Percentiles rank a stretch among this genome's conserved stretches.
Conservation (phyloP, 1,140 invertebrate species). For the Tetragnatha versicolor region DNA sequence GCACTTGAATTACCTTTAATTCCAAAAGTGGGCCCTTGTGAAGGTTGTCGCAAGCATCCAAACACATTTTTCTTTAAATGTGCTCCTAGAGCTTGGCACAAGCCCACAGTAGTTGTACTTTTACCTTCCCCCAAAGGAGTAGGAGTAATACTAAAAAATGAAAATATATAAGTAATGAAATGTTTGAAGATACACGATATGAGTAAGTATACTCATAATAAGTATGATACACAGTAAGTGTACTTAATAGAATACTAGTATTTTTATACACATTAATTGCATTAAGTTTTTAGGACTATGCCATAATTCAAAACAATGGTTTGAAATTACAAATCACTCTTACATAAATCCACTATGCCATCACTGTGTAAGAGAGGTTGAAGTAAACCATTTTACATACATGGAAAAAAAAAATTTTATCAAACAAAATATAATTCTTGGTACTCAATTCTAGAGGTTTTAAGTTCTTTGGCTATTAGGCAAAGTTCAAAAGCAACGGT, state of each 20-base stretch:
- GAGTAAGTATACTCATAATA: not conserved
- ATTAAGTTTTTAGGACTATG: not conserved
- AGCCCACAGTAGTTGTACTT: constrained; percentile 89
- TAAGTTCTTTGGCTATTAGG: too few relatives aligned
- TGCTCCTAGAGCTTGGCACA: constrained; percentile 89
- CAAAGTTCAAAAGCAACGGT: too few relatives aligned
- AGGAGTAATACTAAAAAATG: constrained; percentile 81
- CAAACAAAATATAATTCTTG: too few relatives aligned
- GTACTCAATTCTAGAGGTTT: too few relatives aligned
- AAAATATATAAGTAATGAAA: not conserved
- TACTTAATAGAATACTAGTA: not conserved
- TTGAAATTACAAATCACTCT: not conserved
- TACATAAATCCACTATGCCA: too few relatives aligned
- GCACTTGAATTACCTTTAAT: constrained; percentile 78
- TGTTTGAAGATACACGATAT: not conserved
- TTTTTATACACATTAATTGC: not conserved
- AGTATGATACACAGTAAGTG: not conserved
- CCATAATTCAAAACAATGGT: not conserved
- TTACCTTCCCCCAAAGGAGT: constrained; percentile 89
- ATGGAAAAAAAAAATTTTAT: too few relatives aligned
- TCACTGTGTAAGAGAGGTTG: too few relatives aligned
- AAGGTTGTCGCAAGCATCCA: constrained; percentile 96
- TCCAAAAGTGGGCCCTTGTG: constrained; percentile 98
- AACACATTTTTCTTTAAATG: constrained; percentile 87
- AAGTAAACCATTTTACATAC: too few relatives aligned